phyloP scores from a whole-genome alignment of 1,140 invertebrate genomes.

The Dreissena rostriformis region DNA sequence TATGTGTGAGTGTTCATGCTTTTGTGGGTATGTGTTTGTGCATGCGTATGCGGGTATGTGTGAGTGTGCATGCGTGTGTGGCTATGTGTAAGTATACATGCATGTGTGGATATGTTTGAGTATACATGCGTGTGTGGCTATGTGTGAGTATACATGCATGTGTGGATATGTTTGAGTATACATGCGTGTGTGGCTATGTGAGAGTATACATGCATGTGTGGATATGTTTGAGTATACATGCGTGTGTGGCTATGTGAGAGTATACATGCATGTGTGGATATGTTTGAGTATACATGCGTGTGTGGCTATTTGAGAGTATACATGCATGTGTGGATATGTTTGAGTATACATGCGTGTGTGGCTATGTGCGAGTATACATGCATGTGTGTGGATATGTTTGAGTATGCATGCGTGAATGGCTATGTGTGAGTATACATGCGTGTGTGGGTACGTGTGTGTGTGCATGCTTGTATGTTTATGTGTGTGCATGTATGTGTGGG shows the following conservation, averaged over 20 bases:
- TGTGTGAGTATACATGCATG: constrained; percentile 14
- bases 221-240: constrained; percentile 14
- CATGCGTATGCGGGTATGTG: constrained; percentile 17
- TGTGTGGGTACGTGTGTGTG: constrained; percentile 19
- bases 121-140: constrained; percentile 23
- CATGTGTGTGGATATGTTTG: constrained; percentile 11
- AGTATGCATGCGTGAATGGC: constrained; percentile 30
- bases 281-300: constrained; percentile 23
- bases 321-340: constrained; percentile 15
- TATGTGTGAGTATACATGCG: constrained; percentile 41
- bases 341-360: constrained; percentile 29
- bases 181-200: constrained; percentile 25
- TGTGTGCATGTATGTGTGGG: too few species aligned
- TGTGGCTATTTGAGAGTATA: constrained; percentile 40
- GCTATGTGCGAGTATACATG: constrained; percentile 39
- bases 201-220: constrained; percentile 17
- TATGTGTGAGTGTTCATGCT: constrained; percentile 29
- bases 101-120: constrained; percentile 20
- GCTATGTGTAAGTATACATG: constrained; percentile 12
- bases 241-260: constrained; percentile 37
- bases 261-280: constrained; percentile 22
- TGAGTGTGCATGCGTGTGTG: constrained; percentile 24
- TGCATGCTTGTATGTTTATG: constrained; percentile 37
- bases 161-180: constrained; percentile 7
- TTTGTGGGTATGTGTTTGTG: constrained; percentile 16